A percentile compares a stretch with the other conserved stretches of the same genome.
Evolutionary conservation across 2,797 vertebrate species (phyloP).

Genomic region (Eurystomus glaucurus): DNA sequence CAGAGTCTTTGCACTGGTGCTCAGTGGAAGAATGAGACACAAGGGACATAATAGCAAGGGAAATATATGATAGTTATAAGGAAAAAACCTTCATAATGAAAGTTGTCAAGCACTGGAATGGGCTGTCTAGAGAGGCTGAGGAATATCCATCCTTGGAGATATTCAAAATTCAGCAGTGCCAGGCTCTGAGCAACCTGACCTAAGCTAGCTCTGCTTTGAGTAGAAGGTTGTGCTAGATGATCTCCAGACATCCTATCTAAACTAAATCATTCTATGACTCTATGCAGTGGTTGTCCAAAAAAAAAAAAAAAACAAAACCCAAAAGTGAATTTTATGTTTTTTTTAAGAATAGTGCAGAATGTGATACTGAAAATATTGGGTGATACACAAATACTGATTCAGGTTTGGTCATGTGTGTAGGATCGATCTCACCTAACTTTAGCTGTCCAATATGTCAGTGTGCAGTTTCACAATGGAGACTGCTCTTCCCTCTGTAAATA

Average conservation of each 20-base stretch:
- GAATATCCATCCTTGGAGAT: not conserved
- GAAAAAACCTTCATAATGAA: not conserved
- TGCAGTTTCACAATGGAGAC: not conserved
- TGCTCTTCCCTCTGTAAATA: not conserved
- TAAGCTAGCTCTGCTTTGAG: not conserved
- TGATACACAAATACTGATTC: constrained; percentile 3
- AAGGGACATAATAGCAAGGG: not conserved
- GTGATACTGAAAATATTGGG: not conserved
- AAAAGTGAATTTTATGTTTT: not conserved
- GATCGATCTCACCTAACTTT: constrained; percentile 22
- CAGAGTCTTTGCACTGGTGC: constrained; percentile 1
- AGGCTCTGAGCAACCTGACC: not conserved
- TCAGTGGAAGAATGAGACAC: constrained; percentile 21
- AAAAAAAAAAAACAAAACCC: not conserved
- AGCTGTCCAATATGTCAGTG: constrained; percentile 28
- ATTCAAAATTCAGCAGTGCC: not conserved
- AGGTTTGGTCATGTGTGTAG: not conserved
- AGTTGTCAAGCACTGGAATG: not conserved
- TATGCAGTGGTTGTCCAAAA: rapidly evolving
- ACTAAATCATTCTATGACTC: not conserved
- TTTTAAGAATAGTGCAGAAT: not conserved
- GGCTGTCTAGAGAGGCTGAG: not conserved
- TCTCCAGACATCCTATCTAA: not conserved
- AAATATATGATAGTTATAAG: constrained; percentile 6
- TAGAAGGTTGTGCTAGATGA: not conserved